Conservation (phyloP, 1,140 invertebrate species). For the Papilio polyxenes region DNA sequence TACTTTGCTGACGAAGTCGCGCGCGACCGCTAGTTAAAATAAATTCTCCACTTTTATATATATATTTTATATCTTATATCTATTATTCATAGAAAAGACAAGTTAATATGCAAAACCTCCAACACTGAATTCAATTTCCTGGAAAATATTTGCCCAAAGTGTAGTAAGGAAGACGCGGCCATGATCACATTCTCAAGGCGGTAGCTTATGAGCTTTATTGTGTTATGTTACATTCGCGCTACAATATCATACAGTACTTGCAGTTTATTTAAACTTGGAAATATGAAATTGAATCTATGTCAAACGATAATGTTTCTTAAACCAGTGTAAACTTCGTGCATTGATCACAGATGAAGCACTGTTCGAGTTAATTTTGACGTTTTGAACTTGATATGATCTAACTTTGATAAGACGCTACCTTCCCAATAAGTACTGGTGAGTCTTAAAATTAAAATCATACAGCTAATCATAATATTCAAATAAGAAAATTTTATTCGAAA, state of each 20-base stretch:
- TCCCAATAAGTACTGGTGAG: too few relatives aligned
- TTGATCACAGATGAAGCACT: too few relatives aligned
- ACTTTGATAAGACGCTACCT: neutral
- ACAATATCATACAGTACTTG: slow-evolving; percentile 22
- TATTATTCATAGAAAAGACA: slow-evolving; percentile 41
- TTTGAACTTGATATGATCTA: neutral
- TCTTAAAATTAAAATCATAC: too few relatives aligned
- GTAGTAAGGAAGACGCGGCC: slow-evolving; percentile 40
- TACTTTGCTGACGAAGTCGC: too few relatives aligned
- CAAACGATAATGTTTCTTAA: neutral
- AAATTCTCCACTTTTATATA: too few relatives aligned
- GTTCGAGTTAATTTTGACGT: too few relatives aligned
- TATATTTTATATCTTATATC: too few relatives aligned
- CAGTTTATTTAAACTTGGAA: slow-evolving; percentile 25
- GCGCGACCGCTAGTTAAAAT: too few relatives aligned
- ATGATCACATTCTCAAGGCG: slow-evolving; percentile 40
- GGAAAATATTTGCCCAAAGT: slow-evolving; percentile 41
- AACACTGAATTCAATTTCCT: slow-evolving; percentile 47
- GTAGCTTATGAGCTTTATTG: slow-evolving; percentile 40
- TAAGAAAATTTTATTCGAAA: neutral
- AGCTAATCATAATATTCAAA: too few relatives aligned
- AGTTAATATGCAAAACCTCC: slow-evolving; percentile 43
- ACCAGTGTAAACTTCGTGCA: neutral
- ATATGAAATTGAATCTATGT: neutral
- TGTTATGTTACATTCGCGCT: slow-evolving; percentile 34